Percentiles rank a stretch among this genome's conserved stretches.
These are phyloP conservation scores for Triplophysa dalaica DNA, from an alignment of 2,113 vertebrate species.

Conservation along the genomic window DNA sequence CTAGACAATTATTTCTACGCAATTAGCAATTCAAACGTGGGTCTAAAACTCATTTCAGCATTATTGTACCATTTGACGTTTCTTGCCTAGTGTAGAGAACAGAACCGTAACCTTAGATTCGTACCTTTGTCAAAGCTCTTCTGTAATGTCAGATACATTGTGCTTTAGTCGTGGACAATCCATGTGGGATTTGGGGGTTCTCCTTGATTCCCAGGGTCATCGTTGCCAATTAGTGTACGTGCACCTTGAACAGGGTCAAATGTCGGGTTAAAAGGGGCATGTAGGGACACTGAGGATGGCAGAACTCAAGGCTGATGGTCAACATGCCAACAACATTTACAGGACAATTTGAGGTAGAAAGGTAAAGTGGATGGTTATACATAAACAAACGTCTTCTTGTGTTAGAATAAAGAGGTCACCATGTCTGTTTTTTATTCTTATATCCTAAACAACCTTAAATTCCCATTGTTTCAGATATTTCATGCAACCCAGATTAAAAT, in stretches of 20 bases:
- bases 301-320: conserved; percentile 36
- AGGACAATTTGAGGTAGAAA: conserved; percentile 32
- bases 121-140: conserved; percentile 17
- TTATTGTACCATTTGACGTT: background rate
- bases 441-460: too few relatives aligned
- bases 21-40: background rate
- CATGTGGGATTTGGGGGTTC: background rate
- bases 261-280: conserved; percentile 48
- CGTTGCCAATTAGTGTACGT: conserved; percentile 19
- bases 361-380: conserved; percentile 27
- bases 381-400: background rate
- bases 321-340: conserved; percentile 48
- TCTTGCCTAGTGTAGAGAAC: conserved; percentile 34
- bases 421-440: background rate
- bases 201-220: conserved; percentile 25
- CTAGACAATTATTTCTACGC: background rate
- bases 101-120: background rate
- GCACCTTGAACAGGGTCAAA: conserved; percentile 54
- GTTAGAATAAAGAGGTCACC: background rate
- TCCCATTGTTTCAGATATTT: background rate
- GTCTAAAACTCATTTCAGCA: background rate
- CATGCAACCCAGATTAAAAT: background rate
- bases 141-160: background rate
- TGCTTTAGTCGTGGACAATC: conserved; percentile 18
- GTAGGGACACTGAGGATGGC: conserved; percentile 40